Evolutionary conservation across 2,888 invertebrate genomes (phyloP), one percentile per base, ranked within the genome.

Genomic region (Ornithoptera alexandrae): DNA sequence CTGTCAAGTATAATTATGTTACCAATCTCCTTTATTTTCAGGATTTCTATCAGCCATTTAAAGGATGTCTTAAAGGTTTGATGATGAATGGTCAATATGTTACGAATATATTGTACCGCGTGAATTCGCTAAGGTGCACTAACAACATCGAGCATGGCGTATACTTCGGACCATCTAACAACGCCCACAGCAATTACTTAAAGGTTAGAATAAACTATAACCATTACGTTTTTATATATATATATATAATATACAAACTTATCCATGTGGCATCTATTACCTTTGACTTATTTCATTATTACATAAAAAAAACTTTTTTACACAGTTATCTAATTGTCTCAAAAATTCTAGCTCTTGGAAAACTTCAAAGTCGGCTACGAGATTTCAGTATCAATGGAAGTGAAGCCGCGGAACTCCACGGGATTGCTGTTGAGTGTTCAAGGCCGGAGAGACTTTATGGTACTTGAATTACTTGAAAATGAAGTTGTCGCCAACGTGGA

Each of bases 371-470:
- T 98, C 4, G 98, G 98, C 6, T 88, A 93, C 58, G 95, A 96
- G 76, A 94, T 98, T 71, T 95, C 95, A 0, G 95, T 98, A 58
- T 94, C 94, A 56, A 94, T 99, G 93, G 96, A 97, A 74, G 96
- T 99, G 70, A 96, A 96, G 72, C 98, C 98, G 0, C 94, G 98
- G 22, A 95, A 96, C 75, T 94, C 95, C 7, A 95, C 96, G 1
- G 99, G 99, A 4, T 93, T 99, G 24, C 86, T 99, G 61, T 93
- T 98, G 74, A 96, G 97, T 5, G 97, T 97, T 3, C 97, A 98
- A 81, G 97, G 97, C 20, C 94, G 93, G 74, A 94, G 94, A 69
- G 97, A 98, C 79, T 98, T 95, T 85, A 91, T 99, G 74, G 94
- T 98, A 0, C 90, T 99, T 65, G 98, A 99, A 85, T 93, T 99